Conservation (phyloP, 1,140 invertebrate species). For the Ceratitis capitata region DNA sequence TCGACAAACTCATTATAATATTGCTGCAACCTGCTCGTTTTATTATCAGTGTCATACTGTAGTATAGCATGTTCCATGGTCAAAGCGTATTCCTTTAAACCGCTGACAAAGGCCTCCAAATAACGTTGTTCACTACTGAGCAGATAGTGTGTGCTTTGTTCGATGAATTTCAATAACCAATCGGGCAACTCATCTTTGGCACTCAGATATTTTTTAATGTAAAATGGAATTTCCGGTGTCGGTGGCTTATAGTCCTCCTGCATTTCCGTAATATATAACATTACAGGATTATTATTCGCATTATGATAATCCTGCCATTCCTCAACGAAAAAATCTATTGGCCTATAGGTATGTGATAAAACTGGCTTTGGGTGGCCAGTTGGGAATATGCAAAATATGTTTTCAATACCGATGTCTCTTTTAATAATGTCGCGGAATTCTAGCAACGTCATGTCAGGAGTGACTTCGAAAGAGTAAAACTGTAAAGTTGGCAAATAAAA, state of each 20-base stretch:
- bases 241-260: neutral
- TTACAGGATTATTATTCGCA: slow-evolving; percentile 48
- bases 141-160: slow-evolving; percentile 48
- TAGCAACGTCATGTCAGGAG: neutral
- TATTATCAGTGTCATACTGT: neutral
- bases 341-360: slow-evolving; percentile 40
- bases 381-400: slow-evolving; percentile 47
- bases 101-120: slow-evolving; percentile 45
- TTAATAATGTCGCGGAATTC: slow-evolving; percentile 33
- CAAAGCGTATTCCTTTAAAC: slow-evolving; percentile 49
- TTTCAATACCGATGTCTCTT: slow-evolving; percentile 34
- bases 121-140: slow-evolving; percentile 47
- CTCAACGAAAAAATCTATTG: slow-evolving; percentile 53
- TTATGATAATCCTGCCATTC: slow-evolving; percentile 50
- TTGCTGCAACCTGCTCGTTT: slow-evolving; percentile 15
- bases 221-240: neutral
- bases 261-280: slow-evolving; percentile 47
- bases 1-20: neutral
- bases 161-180: slow-evolving; percentile 46
- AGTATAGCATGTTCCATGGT: slow-evolving; percentile 49
- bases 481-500: slow-evolving; percentile 70
- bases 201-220: neutral
- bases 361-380: slow-evolving; percentile 49
- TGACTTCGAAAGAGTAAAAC: slow-evolving; percentile 67
- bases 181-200: neutral